Percentiles rank a stretch among this genome's conserved stretches.
Conservation (phyloP, 2,888 invertebrate species). For the Polymixis flavicincta region DNA sequence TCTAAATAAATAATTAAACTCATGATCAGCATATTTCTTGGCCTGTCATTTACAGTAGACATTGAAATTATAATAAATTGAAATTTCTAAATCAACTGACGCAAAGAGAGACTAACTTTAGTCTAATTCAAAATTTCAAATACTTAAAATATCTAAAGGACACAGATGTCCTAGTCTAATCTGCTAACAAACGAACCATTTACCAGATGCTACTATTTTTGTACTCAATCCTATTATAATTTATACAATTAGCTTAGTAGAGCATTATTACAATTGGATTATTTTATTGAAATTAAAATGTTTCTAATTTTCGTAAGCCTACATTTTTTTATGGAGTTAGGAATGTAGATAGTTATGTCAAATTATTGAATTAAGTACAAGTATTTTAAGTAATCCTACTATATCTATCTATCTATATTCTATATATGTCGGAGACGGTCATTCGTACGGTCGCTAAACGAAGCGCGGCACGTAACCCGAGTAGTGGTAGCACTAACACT, state of each 20-base stretch:
- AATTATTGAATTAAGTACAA: too few relatives aligned
- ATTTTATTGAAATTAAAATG: conserved; percentile 31
- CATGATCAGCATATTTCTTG: not conserved
- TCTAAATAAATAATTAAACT: not conserved
- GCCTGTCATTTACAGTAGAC: not conserved
- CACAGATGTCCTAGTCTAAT: conserved; percentile 57
- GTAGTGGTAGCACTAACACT: too few relatives aligned
- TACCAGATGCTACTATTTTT: conserved; percentile 57
- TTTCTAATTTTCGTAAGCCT: not conserved
- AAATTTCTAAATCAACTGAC: conserved; percentile 17
- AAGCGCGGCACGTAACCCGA: too few relatives aligned
- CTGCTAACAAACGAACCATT: conserved; percentile 36
- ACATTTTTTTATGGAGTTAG: not conserved
- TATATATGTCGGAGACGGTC: too few relatives aligned
- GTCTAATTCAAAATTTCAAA: conserved; percentile 51
- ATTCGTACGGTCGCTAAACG: too few relatives aligned
- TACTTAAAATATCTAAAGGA: conserved; percentile 5
- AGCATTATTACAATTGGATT: conserved; percentile 19
- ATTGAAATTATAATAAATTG: not conserved
- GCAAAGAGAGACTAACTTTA: conserved; percentile 4
- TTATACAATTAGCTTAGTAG: conserved; percentile 49
- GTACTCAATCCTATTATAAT: conserved; percentile 55
- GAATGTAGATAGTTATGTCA: too few relatives aligned
- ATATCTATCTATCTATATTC: too few relatives aligned
- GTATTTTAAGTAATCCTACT: too few relatives aligned